Conservation (phyloP, 2,888 invertebrate species). For the Euclidia mi region DNA sequence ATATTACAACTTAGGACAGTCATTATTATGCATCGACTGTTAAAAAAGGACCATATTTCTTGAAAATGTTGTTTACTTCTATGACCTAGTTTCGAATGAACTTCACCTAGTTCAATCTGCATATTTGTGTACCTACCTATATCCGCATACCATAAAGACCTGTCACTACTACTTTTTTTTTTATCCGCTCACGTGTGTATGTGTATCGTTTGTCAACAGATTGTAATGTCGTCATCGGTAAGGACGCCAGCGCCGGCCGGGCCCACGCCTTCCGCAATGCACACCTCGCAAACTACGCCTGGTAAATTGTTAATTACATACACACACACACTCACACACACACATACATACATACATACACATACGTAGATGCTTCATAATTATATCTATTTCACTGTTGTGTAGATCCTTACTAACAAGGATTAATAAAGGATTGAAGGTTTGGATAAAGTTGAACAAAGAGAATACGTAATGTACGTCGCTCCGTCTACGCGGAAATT, state of each 20-base stretch:
- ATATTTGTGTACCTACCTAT: conserved; percentile 14
- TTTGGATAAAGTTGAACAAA: conserved; percentile 9
- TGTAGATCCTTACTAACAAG: conserved; percentile 10
- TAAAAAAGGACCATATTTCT: background rate
- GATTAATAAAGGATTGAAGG: conserved; percentile 9
- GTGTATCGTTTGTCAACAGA: conserved; percentile 62
- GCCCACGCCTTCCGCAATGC: conserved; percentile 77
- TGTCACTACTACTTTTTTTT: conserved; percentile 12
- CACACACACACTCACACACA: conserved; percentile 13
- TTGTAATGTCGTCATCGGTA: conserved; percentile 87
- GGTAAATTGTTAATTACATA: conserved; percentile 59
- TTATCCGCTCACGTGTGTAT: conserved; percentile 10
- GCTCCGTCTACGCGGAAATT: background rate
- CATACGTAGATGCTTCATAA: background rate
- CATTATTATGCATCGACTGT: background rate
- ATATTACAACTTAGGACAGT: too few species aligned
- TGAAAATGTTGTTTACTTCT: background rate
- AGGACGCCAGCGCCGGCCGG: conserved; percentile 79
- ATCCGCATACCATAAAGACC: conserved; percentile 22
- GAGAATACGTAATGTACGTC: conserved; percentile 9
- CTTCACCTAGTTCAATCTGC: conserved; percentile 34
- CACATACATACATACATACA: background rate
- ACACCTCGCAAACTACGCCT: conserved; percentile 82
- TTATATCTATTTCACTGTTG: conserved; percentile 12
- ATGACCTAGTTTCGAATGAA: conserved; percentile 34